These are phyloP conservation scores for Apogon hyalosoma DNA, from an alignment of 2,797 vertebrate genomes.

Conservation along the genomic window DNA sequence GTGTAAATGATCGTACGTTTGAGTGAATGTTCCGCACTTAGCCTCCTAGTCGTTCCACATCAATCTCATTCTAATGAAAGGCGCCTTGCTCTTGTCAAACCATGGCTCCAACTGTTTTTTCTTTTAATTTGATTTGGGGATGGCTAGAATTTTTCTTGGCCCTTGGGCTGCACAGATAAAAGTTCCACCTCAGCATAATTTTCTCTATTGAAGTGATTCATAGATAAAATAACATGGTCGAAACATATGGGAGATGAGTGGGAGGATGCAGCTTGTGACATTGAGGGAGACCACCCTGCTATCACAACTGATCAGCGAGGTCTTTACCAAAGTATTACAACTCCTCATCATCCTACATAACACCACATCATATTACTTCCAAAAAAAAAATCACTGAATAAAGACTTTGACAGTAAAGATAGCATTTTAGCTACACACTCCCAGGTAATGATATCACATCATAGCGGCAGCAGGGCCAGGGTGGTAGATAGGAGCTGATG, in stretches of 20 bases:
- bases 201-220: constrained; percentile 49
- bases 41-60: constrained; percentile 75
- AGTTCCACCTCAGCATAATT: constrained; percentile 61
- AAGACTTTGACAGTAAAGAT: constrained; percentile 44
- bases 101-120: constrained; percentile 62
- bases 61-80: constrained; percentile 78
- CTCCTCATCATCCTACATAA: constrained; percentile 57
- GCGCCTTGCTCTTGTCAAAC: constrained; percentile 76
- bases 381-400: constrained; percentile 55
- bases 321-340: constrained; percentile 52
- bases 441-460: constrained; percentile 53
- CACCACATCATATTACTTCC: constrained; percentile 50
- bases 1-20: constrained; percentile 59
- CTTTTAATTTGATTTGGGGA: constrained; percentile 78
- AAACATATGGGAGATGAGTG: constrained; percentile 22
- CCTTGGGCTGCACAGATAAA: constrained; percentile 49
- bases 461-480: constrained; percentile 51
- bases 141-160: constrained; percentile 70
- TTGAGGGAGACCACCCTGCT: constrained; percentile 61
- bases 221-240: constrained; percentile 54
- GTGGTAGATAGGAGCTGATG: constrained; percentile 55
- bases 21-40: constrained; percentile 75
- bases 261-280: constrained; percentile 10
- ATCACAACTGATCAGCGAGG: constrained; percentile 52
- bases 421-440: constrained; percentile 54